phyloP scores from a whole-genome alignment of 2,888 invertebrate genomes.

The Scaptomyza parva region DNA sequence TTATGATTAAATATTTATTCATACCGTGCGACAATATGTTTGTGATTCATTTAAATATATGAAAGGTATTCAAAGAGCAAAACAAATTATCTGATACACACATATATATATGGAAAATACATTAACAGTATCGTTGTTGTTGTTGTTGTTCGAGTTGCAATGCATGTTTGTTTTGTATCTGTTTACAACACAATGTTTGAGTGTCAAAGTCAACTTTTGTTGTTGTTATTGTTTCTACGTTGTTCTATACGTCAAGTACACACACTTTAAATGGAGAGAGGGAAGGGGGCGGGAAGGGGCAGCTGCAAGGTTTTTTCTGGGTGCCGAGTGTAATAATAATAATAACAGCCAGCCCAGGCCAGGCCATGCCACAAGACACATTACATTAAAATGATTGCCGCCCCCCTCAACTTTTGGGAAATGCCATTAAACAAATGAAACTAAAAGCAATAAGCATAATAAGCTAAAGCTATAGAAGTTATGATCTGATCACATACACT shows the following conservation, averaged over 20 bases:
- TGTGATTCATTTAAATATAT: constrained; percentile 37
- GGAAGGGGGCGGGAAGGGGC: not conserved
- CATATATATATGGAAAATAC: not conserved
- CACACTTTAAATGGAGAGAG: not conserved
- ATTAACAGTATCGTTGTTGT: not conserved
- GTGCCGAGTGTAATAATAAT: not conserved
- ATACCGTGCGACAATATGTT: constrained; percentile 22
- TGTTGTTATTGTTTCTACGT: constrained; percentile 5
- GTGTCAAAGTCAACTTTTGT: constrained; percentile 14
- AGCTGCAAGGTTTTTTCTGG: not conserved
- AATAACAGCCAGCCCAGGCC: too few species aligned
- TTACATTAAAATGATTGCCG: constrained; percentile 58
- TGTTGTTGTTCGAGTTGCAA: constrained; percentile 18
- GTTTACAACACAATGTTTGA: constrained; percentile 7
- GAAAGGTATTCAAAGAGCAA: too few species aligned
- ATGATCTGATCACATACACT: constrained; percentile 33
- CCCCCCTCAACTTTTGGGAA: constrained; percentile 15
- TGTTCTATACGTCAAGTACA: constrained; percentile 16
- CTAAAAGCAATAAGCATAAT: constrained; percentile 73
- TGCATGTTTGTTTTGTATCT: constrained; percentile 18
- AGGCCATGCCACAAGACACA: constrained; percentile 22
- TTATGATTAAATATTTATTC: constrained; percentile 39
- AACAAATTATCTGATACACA: too few species aligned
- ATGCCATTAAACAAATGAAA: constrained; percentile 75
- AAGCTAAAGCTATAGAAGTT: constrained; percentile 40